Evolutionary conservation across 92 coral and sea anemone species (phyloP), one percentile per base, ranked within the genome.

Genomic region (Umimayanthus chanpuru): DNA sequence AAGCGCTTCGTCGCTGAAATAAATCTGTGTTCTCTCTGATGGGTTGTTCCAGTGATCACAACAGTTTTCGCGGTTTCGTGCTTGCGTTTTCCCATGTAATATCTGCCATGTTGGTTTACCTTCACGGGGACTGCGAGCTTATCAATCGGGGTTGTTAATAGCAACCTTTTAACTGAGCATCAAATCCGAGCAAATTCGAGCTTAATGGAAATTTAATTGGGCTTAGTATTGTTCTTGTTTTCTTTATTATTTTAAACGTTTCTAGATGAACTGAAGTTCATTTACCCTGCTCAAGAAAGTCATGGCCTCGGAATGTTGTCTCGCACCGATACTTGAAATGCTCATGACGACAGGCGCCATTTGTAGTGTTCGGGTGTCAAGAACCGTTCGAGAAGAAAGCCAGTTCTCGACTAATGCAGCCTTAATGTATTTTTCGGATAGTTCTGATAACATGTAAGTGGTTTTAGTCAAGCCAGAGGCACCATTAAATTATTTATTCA

Each of bases 121-220:
- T 70, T 83, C 3, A 32, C 58, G 78, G 79, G 49, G 41, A 71
- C 14, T 39, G 30, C 79, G 43, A 49, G 44, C 94, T 94, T 94
- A 94, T 94, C 98, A 91, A 55, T 88, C 89, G 92, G 82, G 91
- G 96, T 93, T 93, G 94, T 94, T 95, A 95, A 95, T 95, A 68
- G 98, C 96, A 93, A 95, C 98, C 98, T 95, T 95, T 95, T 94
- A 95, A 95, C 94, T 90, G 79, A 73, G 92, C 98, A 95, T 95
- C 98, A 95, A 91, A 93, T 93, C 86, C 88, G 85, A 92, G 91
- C 91, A 94, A 92, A 95, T 93, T 93, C 93, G 92, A 89, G 92
- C 92, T 90, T 96, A 97, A 97, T 97, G 99, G 99, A 93, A 93
- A 95, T 92, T 97, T 97, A 97, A 97, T 97, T 97, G 99, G 95